These are phyloP conservation scores for Gadus chalcogrammus DNA, from an alignment of 2,113 vertebrate genomes.

Conservation along the genomic window DNA sequence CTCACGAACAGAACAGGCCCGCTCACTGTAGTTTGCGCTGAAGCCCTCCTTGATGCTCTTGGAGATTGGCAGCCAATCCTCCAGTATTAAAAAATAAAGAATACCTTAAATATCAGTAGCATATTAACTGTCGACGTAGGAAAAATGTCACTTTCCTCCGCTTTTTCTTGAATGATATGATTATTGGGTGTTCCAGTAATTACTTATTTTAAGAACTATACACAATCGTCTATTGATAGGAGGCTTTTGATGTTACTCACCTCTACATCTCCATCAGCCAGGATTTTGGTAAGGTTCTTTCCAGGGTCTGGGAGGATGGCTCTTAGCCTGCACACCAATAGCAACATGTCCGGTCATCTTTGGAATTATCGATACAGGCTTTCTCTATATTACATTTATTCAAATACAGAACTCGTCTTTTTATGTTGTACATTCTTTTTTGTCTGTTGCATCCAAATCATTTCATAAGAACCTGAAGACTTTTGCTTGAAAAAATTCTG, in stretches of 20 bases:
- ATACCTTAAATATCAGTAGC: background rate
- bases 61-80: constrained; percentile 87
- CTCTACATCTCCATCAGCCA: constrained; percentile 79
- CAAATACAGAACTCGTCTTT: background rate
- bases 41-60: constrained; percentile 84
- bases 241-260: constrained; percentile 60
- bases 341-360: background rate
- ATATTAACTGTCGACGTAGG: background rate
- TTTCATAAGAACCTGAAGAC: background rate
- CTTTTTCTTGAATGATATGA: background rate
- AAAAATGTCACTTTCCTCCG: background rate
- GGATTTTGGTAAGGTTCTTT: constrained; percentile 77
- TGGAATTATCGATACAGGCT: background rate
- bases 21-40: constrained; percentile 82
- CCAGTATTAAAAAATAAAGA: background rate
- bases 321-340: constrained; percentile 66
- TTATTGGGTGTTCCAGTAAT: background rate
- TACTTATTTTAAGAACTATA: background rate
- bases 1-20: constrained; percentile 82
- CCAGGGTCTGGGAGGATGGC: constrained; percentile 82
- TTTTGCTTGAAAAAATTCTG: background rate
- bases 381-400: background rate
- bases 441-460: background rate
- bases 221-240: background rate
- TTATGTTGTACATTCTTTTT: background rate